Base-by-base conservation (phyloP, 2,797 vertebrate species). In the Trematomus bernacchii region DNA sequence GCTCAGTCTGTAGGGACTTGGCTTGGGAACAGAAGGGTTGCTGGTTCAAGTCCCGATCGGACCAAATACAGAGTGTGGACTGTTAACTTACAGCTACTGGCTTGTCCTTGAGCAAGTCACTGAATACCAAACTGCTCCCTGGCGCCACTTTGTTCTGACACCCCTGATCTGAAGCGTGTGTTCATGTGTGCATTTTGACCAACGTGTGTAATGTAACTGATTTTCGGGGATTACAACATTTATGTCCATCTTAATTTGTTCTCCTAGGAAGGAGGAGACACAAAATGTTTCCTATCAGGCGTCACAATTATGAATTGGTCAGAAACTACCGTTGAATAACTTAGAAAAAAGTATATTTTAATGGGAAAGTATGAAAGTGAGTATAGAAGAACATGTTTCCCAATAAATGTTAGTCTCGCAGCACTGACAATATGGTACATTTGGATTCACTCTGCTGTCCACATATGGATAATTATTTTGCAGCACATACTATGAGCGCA, bases 381-480 rank as follows among this genome's bases (percentile, higher is more conserved):
- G 61, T 30, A 72, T 55, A 21, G 63, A 81, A 15, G 15, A 12
- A 77, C 61, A 57, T 46, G 15, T 21, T 16, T 8, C 42, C 30
- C n/a, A 59, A 47, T 48, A 40, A 19, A 52, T 57, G 40, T 57
- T 6, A 18, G 16, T 40, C 18, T 23, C 50, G 43, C 3, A 54
- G 55, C 21, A 66, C 30, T 37, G 7, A 57, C 46, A 18, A 21
- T 10, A 68, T 9, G 7, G 47, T 27, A 19, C 54, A 23, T 73
- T 18, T 60, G 23, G 66, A 47, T 73, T 66, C 53, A 60, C 53
- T 16, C 23, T 66, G 61, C 42, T 23, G 7, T 76, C 14, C 48
- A 63, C 12, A 65, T 69, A 54, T 48, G 59, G 80, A 66, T 79
- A 66, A 60, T 27, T 73, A 30, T 54, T 71, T 60, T 55, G 53